Evolutionary conservation across 2,113 vertebrate genomes (phyloP).

Genomic region (Neomonachus schauinslandi): DNA sequence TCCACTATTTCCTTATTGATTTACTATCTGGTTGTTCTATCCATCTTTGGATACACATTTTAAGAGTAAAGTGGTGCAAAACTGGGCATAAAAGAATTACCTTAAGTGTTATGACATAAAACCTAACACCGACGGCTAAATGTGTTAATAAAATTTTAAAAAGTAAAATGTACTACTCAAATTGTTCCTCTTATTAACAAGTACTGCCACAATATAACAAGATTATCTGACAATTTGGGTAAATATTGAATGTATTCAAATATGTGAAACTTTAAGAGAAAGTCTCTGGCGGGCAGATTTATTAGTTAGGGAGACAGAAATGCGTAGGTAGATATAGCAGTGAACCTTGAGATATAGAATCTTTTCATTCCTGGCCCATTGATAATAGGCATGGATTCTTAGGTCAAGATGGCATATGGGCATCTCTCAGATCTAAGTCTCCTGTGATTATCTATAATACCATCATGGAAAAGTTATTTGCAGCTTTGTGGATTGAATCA

Average conservation of each 20-base stretch:
- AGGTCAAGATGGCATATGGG: not conserved
- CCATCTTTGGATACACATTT: not conserved
- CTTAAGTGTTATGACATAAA: not conserved
- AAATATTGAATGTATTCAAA: not conserved
- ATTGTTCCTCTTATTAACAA: not conserved
- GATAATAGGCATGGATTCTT: not conserved
- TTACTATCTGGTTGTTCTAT: not conserved
- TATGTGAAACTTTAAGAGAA: not conserved
- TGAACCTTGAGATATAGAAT: not conserved
- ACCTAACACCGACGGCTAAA: not conserved
- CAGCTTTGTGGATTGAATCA: not conserved
- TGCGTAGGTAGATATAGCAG: not conserved
- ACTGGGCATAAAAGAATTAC: not conserved
- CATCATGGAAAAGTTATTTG: not conserved
- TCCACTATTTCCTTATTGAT: not conserved
- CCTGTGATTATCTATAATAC: not conserved
- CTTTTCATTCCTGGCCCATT: not conserved
- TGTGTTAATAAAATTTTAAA: not conserved
- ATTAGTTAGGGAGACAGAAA: not conserved
- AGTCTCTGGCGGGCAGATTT: not conserved
- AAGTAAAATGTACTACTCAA: not conserved
- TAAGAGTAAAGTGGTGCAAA: not conserved
- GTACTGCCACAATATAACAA: not conserved
- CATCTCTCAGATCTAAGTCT: not conserved
- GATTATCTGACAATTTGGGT: not conserved